Conservation (phyloP, 2,113 vertebrate genomes). For the Galbula dea region DNA sequence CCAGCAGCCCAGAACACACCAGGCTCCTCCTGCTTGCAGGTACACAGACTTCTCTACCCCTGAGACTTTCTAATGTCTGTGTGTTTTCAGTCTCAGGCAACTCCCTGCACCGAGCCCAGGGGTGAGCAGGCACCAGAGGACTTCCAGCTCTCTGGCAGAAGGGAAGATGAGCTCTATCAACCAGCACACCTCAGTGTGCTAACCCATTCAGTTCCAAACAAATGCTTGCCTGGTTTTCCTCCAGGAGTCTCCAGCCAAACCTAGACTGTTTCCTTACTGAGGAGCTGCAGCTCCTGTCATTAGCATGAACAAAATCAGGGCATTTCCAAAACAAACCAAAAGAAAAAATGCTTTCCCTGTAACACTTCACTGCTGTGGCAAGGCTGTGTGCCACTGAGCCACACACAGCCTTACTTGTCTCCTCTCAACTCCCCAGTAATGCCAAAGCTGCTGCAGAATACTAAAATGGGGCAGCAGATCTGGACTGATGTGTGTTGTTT, state of each 20-base stretch:
- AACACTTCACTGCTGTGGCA: neutral
- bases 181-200: neutral
- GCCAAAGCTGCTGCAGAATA: neutral
- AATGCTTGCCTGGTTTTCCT: neutral
- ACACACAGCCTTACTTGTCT: neutral
- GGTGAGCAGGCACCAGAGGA: neutral
- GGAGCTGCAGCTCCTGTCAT: neutral
- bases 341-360: neutral
- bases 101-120: neutral
- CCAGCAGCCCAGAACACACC: too few relatives aligned
- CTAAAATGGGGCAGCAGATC: neutral
- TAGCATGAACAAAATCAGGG: neutral
- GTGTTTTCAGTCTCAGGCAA: neutral
- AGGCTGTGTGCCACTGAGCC: neutral
- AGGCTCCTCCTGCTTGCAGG: neutral
- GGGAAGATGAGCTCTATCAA: neutral
- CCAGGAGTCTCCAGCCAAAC: neutral
- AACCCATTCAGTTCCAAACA: neutral
- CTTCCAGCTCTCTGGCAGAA: neutral
- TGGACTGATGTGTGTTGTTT: neutral
- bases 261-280: neutral
- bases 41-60: accelerated
- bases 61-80: accelerated
- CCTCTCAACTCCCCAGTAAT: neutral
- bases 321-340: neutral